phyloP scores from a whole-genome alignment of 2,797 vertebrate genomes.

The Crax fasciolata region DNA sequence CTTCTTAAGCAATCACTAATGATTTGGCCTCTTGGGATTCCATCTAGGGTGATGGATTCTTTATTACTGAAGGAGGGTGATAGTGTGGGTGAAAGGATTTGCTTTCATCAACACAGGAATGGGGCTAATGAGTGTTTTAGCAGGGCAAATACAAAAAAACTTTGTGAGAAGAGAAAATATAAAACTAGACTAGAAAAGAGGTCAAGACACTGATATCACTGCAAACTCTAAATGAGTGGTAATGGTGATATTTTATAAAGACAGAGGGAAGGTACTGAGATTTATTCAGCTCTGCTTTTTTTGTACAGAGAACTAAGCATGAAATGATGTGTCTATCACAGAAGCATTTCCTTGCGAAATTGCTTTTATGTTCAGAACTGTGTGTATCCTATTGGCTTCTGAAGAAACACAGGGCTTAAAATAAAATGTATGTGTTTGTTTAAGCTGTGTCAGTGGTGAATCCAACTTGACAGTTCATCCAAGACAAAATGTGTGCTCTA shows the following conservation, averaged over 20 bases:
- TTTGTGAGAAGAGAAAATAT: not conserved
- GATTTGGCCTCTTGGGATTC: not conserved
- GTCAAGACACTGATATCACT: not conserved
- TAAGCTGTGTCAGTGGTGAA: slow-evolving; percentile 5
- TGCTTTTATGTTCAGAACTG: slow-evolving; percentile 41
- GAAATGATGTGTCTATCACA: not conserved
- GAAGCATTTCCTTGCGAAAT: not conserved
- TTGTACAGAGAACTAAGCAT: not conserved
- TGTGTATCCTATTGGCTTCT: not conserved
- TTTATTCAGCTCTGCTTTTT: not conserved
- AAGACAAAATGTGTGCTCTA: slow-evolving; percentile 14
- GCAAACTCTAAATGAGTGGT: not conserved
- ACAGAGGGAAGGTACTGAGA: not conserved
- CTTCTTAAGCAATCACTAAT: not conserved
- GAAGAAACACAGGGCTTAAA: slow-evolving; percentile 33
- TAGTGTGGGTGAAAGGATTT: not conserved
- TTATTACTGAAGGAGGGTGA: not conserved
- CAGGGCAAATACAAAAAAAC: not conserved
- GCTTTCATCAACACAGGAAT: not conserved
- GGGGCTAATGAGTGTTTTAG: not conserved
- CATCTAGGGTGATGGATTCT: not conserved
- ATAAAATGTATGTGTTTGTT: slow-evolving; percentile 50
- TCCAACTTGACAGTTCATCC: slow-evolving; percentile 31
- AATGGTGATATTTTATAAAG: not conserved
- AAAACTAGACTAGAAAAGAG: not conserved